phyloP scores from a whole-genome alignment of 2,888 invertebrate species.

The Drosophila quinaria region DNA sequence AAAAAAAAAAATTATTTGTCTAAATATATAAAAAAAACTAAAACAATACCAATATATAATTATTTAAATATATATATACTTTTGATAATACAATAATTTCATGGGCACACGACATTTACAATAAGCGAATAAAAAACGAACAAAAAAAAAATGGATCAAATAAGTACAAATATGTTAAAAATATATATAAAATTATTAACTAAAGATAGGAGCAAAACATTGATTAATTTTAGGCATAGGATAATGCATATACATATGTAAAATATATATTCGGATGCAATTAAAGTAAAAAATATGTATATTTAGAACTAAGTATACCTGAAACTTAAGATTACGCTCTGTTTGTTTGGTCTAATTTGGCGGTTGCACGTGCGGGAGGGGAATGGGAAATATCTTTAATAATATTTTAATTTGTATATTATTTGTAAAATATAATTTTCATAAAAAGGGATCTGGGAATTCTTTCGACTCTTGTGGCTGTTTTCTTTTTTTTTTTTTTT shows the following conservation, averaged over 20 bases:
- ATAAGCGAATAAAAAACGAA: constrained; percentile 26
- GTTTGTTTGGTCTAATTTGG: constrained; percentile 74
- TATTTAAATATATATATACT: constrained; percentile 15
- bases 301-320: constrained; percentile 48
- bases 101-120: constrained; percentile 45
- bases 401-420: no score
- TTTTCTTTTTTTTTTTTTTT: constrained; percentile 11
- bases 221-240: constrained; percentile 17
- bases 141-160: constrained; percentile 8
- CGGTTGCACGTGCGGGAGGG: constrained; percentile 29
- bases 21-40: constrained; percentile 16
- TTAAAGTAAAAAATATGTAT: constrained; percentile 10
- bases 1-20: constrained; percentile 22
- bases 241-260: constrained; percentile 18
- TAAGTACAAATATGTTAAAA: constrained; percentile 20
- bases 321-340: constrained; percentile 75
- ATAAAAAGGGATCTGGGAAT: not conserved
- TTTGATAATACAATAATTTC: constrained; percentile 35
- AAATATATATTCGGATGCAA: constrained; percentile 8
- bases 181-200: constrained; percentile 5
- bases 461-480: constrained; percentile 36
- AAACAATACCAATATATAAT: constrained; percentile 21
- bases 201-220: constrained; percentile 29
- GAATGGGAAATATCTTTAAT: not conserved
- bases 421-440: no score